Base-by-base conservation (phyloP, 2,797 vertebrate species). In the Anabas testudineus region DNA sequence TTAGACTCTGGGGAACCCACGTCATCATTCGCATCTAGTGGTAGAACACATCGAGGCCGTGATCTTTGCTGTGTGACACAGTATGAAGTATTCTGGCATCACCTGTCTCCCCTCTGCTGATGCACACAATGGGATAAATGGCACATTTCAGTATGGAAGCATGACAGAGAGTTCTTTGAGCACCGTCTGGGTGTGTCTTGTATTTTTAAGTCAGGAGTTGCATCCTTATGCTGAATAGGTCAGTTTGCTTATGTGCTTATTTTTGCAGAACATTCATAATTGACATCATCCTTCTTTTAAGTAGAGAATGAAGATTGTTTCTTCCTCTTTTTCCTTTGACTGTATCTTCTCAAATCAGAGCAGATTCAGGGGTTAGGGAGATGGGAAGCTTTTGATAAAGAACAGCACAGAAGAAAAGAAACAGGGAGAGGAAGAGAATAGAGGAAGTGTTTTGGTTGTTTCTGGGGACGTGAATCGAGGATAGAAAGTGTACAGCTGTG, bases 261-360 rank as follows among this genome's bases (percentile, higher is more conserved):
- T 80, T 78, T 37, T 5, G 24, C 56, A 53, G 28, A 36, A 62
- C 59, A 64, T 67, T 71, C 55, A 59, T 39, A 66, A 74, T 63
- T 74, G 63, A 81, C 67, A 73, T 48, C 67, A 71, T 48, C 53
- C 32, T 76, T 67, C 37, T 68, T 80, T 26, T 65, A 78, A 37
- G 26, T 10, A 46, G 57, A 52, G 51, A 53, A 24, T 30, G 10
- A 12, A 32, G n/a, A n/a, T 9, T 49, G 47, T 36, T 42, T 30
- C 28, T 48, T 43, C 18, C 21, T 0, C 41, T 59, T 32, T 53
- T 14, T 32, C 19, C 28, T 67, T 32, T 3, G 12, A 70, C 64
- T 43, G 63, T 62, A 28, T 67, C 34, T 52, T 66, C 57, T 64
- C 69, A 77, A 88, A 86, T 75, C 77, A 51, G 62, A 76, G 66